phyloP scores from a whole-genome alignment of 2,888 invertebrate species.

The Microdon myrmicae region DNA sequence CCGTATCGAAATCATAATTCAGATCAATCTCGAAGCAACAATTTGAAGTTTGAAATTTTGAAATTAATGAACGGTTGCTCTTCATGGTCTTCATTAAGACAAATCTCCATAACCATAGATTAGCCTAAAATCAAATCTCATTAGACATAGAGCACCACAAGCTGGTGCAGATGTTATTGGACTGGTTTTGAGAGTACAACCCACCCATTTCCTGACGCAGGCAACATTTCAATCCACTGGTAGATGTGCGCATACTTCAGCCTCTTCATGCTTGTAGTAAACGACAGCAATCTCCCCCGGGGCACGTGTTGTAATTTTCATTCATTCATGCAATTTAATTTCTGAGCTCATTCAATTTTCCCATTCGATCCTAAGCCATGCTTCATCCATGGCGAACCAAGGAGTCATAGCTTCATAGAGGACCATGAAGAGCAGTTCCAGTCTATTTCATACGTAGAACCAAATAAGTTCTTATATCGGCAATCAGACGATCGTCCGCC shows the following conservation, averaged over 20 bases:
- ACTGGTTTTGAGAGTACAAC: no score
- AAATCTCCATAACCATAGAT: slow-evolving; percentile 1
- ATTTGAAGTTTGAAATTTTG: slow-evolving; percentile 1
- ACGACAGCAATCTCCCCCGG: slow-evolving; percentile 16
- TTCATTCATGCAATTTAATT: slow-evolving; percentile 45
- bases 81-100: background rate
- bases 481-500: slow-evolving; percentile 45
- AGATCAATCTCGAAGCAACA: background rate
- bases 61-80: no score
- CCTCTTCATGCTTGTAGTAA: no score
- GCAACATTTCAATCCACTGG: no score
- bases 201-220: no score
- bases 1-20: background rate
- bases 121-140: slow-evolving; percentile 32
- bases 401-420: slow-evolving; percentile 13
- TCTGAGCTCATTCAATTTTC: slow-evolving; percentile 43
- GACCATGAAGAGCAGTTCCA: slow-evolving; percentile 17
- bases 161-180: no score
- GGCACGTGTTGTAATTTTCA: slow-evolving; percentile 47
- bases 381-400: background rate
- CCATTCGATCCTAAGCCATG: slow-evolving; percentile 31
- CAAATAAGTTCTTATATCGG: slow-evolving; percentile 48
- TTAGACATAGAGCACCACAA: slow-evolving; percentile 14
- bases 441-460: no score
- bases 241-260: slow-evolving; percentile 16